Evolutionary conservation across 2,797 vertebrate species (phyloP), one percentile per base, ranked within the genome.

Genomic region (Mastacembelus armatus): DNA sequence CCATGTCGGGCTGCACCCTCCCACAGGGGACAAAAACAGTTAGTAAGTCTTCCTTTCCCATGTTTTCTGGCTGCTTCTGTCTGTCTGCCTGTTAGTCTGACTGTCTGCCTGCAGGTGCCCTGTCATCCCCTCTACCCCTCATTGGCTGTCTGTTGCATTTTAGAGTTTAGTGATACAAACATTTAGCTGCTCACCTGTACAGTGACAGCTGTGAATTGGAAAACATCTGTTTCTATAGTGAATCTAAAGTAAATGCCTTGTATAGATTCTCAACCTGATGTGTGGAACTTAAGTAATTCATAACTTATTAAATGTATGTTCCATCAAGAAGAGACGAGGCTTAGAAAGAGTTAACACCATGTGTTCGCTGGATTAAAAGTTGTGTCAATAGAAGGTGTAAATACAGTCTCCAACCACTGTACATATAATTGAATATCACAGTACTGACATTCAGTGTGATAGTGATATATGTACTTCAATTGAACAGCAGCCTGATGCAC

Each of bases 1-100:
- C 96, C 79, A 94, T 98, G 88, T 97, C 96, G 86, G 96, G 96
- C 89, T 94, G 95, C 89, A 95, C 95, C 92, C 93, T 97, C 89
- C 95, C 96, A 73, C 96, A 97, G 93, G 96, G 95, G 93, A 95
- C 96, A 95, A 98, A 97, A 94, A 96, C 93, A 93, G 93, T 98
- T 97, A 96, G 96, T 98, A 96, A 98, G 96, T 98, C 85, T 91
- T 92, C 87, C 89, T 90, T 89, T 90, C 88, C 89, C 91, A 77
- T 90, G 85, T 92, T 91, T 87, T 87, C 86, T 88, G 83, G 89
- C 81, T 90, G 89, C 78, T 85, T 81, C 79, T 80, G 82, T 77
- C 83, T 76, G 80, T 55, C 80, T 78, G 75, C 22, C 59, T 85
- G n/a, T n/a, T n/a, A n/a, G n/a, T n/a, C n/a, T n/a, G n/a, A n/a